These are phyloP conservation scores for Drosophila niveifrons DNA, from an alignment of 2,888 invertebrate species.

Conservation along the genomic window DNA sequence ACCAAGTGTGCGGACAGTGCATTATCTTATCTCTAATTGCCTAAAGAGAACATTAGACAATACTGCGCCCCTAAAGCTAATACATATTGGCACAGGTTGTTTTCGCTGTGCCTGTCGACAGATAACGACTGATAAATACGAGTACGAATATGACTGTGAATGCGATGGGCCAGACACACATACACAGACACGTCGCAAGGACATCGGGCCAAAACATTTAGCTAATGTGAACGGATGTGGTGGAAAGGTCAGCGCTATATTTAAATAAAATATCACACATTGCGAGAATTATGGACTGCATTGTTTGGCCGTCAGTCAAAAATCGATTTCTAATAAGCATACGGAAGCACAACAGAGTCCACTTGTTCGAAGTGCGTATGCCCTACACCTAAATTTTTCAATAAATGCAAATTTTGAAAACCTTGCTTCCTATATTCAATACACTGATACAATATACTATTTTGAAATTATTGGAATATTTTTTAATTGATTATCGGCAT, in stretches of 20 bases:
- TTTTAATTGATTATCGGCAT: too few species aligned
- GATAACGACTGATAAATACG: constrained; percentile 30
- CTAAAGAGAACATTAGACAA: constrained; percentile 24
- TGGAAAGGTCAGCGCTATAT: constrained; percentile 58
- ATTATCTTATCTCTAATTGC: constrained; percentile 33
- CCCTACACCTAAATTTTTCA: not conserved
- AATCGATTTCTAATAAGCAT: constrained; percentile 64
- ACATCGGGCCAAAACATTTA: constrained; percentile 26
- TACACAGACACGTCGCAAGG: constrained; percentile 34
- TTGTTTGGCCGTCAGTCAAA: constrained; percentile 50
- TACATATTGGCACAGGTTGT: constrained; percentile 18
- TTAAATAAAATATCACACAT: constrained; percentile 42
- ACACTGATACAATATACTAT: too few species aligned
- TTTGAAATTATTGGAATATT: too few species aligned
- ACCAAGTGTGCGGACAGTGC: constrained; percentile 25
- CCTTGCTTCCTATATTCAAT: too few species aligned
- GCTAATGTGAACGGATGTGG: constrained; percentile 18
- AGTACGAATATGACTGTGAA: constrained; percentile 14
- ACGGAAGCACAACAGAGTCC: not conserved
- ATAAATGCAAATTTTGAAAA: too few species aligned
- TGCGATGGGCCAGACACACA: not conserved
- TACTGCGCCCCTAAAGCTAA: constrained; percentile 3
- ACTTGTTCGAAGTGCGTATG: constrained; percentile 8
- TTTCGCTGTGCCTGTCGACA: constrained; percentile 8
- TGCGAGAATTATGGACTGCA: constrained; percentile 29